phyloP scores from a whole-genome alignment of 2,797 vertebrate species.

The Emydoidea blandingii region DNA sequence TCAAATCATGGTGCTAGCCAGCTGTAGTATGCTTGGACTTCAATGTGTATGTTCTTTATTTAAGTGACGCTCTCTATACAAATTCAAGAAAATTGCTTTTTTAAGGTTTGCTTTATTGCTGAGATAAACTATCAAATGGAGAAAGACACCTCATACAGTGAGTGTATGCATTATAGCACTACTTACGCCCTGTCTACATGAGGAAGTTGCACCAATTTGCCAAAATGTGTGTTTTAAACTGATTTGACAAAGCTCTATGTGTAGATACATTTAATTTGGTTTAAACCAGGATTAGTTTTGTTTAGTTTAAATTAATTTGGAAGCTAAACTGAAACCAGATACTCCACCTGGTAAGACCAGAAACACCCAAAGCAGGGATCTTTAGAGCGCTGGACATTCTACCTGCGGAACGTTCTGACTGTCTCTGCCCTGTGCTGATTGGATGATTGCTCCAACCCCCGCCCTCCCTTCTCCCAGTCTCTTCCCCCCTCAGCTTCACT shows the following conservation, averaged over 20 bases:
- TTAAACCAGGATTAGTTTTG: not conserved
- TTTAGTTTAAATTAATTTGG: not conserved
- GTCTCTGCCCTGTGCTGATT: not conserved
- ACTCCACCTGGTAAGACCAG: not conserved
- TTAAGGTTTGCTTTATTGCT: not conserved
- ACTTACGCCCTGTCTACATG: not conserved
- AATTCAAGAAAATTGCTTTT: not conserved
- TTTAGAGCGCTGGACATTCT: not conserved
- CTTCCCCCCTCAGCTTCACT: not conserved
- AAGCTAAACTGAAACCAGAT: not conserved
- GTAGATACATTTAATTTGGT: not conserved
- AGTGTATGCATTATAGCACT: not conserved
- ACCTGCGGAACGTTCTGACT: not conserved
- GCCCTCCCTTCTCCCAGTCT: not conserved
- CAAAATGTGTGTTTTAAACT: not conserved
- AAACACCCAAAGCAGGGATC: not conserved
- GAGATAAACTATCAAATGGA: not conserved
- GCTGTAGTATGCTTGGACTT: not conserved
- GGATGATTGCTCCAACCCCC: not conserved
- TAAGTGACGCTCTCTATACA: not conserved
- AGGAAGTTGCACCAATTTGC: not conserved
- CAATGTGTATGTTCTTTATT: not conserved
- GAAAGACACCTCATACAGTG: not conserved
- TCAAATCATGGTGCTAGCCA: not conserved
- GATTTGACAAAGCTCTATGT: not conserved